A percentile compares a stretch with the other conserved stretches of the same genome.
Conservation (phyloP, 2,113 vertebrate species). For the Pygoscelis antarcticus region DNA sequence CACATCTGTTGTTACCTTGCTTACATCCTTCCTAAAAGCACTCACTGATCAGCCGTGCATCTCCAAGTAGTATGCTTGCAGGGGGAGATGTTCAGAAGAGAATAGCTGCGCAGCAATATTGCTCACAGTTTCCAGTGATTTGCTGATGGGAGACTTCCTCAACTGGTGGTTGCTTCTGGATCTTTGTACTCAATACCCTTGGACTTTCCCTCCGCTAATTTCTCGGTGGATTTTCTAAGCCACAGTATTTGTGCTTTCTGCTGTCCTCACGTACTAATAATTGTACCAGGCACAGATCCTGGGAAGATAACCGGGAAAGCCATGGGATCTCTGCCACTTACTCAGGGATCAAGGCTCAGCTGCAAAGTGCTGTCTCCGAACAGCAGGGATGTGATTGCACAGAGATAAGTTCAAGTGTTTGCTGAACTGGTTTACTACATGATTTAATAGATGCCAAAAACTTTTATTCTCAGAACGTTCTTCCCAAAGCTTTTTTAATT, state of each 20-base stretch:
- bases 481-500: neutral
- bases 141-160: neutral
- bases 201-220: neutral
- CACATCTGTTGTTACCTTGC: conserved; percentile 8
- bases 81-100: neutral
- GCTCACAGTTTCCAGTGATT: neutral
- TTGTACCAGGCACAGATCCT: neutral
- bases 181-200: neutral
- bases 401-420: neutral
- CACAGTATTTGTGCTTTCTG: neutral
- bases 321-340: neutral
- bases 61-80: neutral
- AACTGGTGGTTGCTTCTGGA: neutral
- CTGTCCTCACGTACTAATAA: neutral
- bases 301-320: neutral
- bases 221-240: neutral
- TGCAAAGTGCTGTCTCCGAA: neutral
- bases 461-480: neutral
- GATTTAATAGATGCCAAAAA: neutral
- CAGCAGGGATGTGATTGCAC: neutral
- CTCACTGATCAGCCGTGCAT: neutral
- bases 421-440: neutral
- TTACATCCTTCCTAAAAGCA: conserved; percentile 8
- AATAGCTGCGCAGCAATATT: neutral
- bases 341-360: neutral